Base-by-base conservation (phyloP, 1,140 invertebrate genomes). In the Cydia fagiglandana region DNA sequence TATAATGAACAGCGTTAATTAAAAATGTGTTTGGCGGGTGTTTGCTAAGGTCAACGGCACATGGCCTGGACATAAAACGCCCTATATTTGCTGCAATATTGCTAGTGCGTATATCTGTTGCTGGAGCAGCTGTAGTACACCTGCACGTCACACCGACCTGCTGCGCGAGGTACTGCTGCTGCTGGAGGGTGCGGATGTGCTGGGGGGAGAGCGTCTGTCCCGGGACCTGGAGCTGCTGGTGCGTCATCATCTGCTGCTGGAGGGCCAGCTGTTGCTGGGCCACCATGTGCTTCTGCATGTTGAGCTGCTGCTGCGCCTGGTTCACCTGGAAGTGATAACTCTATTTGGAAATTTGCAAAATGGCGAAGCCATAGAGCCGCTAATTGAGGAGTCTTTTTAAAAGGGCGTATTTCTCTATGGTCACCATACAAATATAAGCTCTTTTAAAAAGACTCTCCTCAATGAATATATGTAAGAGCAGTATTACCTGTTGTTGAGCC, bases 201-300 rank as follows among this genome's bases (percentile, higher is more conserved):
- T 94, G 94, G 15, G 91, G 88, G 30, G 91, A 93, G 28, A 94
- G 86, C 13, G 93, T 93, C 77, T 94, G 94, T 1, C 89, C 88
- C 20, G 93, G 93, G 78, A 90, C 89, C 77, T 91, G 91, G 20
- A 93, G 77, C 77, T 93, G 92, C 78, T 89, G 91, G 74, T 91
- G 89, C 0, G 79, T 82, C 12, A 93, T 79, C 76, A 91, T 82
- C 56, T 93, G 92, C 77, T 92, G 91, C 74, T 94, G 92, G 10
- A 93, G 82, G 7, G 91, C 90, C 3, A 91, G 86, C 75, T 93
- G 90, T 70, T 93, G 93, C 73, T 93, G 92, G 0, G 90, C 89
- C 9, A 93, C 78, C 82, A 91, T 85, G 82, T 91, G 87, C 78
- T 91, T 88, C 76, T 92, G 89, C 84, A 90, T 86, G 78, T 93